Conservation (phyloP, 2,888 invertebrate genomes). For the Anagyrus pseudococci region DNA sequence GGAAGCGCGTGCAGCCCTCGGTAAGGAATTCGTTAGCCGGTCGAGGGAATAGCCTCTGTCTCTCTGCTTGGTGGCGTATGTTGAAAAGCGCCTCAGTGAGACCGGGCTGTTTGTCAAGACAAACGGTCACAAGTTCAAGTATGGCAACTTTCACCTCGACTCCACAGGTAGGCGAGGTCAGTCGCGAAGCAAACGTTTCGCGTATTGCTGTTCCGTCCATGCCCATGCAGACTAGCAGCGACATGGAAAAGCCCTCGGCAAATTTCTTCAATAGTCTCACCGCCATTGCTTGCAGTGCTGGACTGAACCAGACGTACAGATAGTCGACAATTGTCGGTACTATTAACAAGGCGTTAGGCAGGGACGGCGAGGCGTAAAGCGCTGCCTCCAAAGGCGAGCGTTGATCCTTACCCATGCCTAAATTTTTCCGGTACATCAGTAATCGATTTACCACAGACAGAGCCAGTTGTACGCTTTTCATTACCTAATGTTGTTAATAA, state of each 20-base stretch:
- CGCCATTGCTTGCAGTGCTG: slow-evolving; percentile 66
- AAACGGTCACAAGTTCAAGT: slow-evolving; percentile 61
- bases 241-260: slow-evolving; percentile 67
- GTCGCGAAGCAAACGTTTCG: slow-evolving; percentile 66
- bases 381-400: slow-evolving; percentile 58
- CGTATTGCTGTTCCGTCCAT: slow-evolving; percentile 67
- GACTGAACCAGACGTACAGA: slow-evolving; percentile 67
- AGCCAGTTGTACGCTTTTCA: slow-evolving; percentile 58
- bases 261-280: slow-evolving; percentile 66
- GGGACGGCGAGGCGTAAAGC: slow-evolving; percentile 59
- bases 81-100: slow-evolving; percentile 60
- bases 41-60: slow-evolving; percentile 57
- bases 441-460: slow-evolving; percentile 58
- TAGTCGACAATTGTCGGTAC: slow-evolving; percentile 67
- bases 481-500: slow-evolving; percentile 39
- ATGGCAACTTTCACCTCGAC: slow-evolving; percentile 62
- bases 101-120: slow-evolving; percentile 62
- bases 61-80: slow-evolving; percentile 59
- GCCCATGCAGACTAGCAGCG: slow-evolving; percentile 68
- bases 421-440: slow-evolving; percentile 57
- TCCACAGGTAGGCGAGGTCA: slow-evolving; percentile 65
- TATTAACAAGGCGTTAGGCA: slow-evolving; percentile 60
- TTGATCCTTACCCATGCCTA: slow-evolving; percentile 51
- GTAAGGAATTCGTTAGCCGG: slow-evolving; percentile 58
- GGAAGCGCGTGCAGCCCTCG: slow-evolving; percentile 57